Conservation (phyloP, 2,113 vertebrate genomes). For the Scopus umbretta region DNA sequence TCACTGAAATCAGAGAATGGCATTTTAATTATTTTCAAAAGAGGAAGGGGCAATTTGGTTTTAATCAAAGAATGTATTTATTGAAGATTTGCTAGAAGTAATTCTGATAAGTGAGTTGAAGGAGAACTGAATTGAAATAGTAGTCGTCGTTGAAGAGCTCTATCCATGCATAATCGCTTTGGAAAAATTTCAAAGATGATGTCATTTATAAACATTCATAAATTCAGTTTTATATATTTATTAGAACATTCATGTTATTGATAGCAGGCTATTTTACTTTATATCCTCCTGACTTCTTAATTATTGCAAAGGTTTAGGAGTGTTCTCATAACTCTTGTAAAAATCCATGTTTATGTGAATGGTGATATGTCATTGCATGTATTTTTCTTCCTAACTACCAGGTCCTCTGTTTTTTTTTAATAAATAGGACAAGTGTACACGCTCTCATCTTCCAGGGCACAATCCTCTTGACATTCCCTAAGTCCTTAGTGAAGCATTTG, state of each 20-base stretch:
- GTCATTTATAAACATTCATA: neutral
- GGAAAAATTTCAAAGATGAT: neutral
- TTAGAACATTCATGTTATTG: neutral
- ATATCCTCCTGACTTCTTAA: neutral
- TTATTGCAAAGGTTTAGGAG: neutral
- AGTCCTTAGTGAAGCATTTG: neutral
- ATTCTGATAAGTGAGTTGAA: neutral
- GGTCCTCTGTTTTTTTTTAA: neutral
- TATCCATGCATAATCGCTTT: neutral
- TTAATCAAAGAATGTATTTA: neutral
- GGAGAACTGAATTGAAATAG: neutral
- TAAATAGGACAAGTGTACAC: neutral
- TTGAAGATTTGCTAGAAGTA: neutral
- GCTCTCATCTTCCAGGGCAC: neutral
- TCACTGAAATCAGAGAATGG: neutral
- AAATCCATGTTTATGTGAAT: neutral
- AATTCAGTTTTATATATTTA: neutral
- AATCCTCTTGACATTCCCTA: neutral
- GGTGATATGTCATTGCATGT: neutral
- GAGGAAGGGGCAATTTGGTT: neutral
- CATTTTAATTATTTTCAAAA: neutral
- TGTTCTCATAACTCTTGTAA: neutral
- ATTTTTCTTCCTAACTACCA: neutral
- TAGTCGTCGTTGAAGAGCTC: neutral
- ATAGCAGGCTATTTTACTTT: neutral